Conservation (phyloP, 2,888 invertebrate genomes). For the Punctoribates punctum region DNA sequence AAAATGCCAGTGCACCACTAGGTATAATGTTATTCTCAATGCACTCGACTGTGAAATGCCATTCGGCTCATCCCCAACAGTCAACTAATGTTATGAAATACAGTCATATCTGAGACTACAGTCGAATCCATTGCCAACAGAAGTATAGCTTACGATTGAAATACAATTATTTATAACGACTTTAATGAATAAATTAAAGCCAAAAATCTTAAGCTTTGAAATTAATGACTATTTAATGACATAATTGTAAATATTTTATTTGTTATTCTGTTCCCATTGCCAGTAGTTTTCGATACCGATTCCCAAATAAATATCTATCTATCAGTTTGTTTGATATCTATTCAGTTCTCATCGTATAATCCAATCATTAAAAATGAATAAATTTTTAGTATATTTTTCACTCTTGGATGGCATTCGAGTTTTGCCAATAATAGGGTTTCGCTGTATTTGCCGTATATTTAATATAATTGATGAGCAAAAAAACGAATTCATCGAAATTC, state of each 20-base stretch:
- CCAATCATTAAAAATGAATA: constrained; percentile 24
- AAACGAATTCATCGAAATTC: background rate
- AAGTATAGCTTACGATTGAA: too few relatives aligned
- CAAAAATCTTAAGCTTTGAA: too few relatives aligned
- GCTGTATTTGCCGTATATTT: background rate
- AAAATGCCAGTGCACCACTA: constrained; percentile 5
- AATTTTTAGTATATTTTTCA: background rate
- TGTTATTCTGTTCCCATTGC: background rate
- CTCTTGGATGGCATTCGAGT: background rate
- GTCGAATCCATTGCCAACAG: background rate
- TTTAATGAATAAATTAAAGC: constrained; percentile 16
- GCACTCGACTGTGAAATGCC: constrained; percentile 31
- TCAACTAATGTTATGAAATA: constrained; percentile 18
- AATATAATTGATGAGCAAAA: constrained; percentile 2
- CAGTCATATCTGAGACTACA: background rate
- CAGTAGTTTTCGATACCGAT: background rate
- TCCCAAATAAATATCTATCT: background rate
- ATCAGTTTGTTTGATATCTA: background rate
- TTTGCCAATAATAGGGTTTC: background rate
- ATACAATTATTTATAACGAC: background rate
- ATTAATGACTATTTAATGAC: constrained; percentile 27
- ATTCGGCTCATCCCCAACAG: background rate
- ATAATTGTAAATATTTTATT: constrained; percentile 20
- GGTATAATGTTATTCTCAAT: constrained; percentile 14
- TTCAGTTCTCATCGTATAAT: constrained; percentile 23